These are phyloP conservation scores for Heliconius ismenius DNA, from an alignment of 2,888 invertebrate genomes.

Conservation along the genomic window DNA sequence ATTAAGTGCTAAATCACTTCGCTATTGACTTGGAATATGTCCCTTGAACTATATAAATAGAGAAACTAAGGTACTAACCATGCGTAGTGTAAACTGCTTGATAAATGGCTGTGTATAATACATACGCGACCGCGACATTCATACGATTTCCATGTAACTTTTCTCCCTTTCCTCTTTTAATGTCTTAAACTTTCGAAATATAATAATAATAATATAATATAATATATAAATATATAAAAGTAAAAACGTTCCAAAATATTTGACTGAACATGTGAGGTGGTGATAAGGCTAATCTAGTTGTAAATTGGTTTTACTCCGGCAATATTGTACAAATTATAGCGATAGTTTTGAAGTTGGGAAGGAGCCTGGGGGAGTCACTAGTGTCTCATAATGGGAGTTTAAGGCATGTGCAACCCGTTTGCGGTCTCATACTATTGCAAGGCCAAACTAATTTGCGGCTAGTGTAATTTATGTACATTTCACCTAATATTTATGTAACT, in stretches of 20 bases:
- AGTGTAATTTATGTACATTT: slow-evolving; percentile 42
- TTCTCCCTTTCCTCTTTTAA: no score
- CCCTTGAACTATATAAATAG: no score
- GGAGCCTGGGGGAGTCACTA: slow-evolving; percentile 23
- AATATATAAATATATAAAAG: not conserved
- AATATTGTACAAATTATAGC: slow-evolving; percentile 20
- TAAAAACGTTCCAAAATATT: not conserved
- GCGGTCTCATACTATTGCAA: slow-evolving; percentile 43
- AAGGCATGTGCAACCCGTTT: slow-evolving; percentile 43
- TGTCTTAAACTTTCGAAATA: no score
- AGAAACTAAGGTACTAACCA: no score
- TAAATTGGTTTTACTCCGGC: slow-evolving; percentile 1
- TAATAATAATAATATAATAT: no score
- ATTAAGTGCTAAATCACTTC: no score
- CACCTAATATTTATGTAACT: slow-evolving; percentile 42
- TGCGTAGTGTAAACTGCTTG: no score
- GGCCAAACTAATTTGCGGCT: slow-evolving; percentile 46
- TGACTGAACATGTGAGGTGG: not conserved
- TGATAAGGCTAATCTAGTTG: slow-evolving; percentile 15
- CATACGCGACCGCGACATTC: no score
- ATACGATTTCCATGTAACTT: no score
- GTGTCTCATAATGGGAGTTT: slow-evolving; percentile 40
- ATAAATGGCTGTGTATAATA: no score
- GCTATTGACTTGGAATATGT: no score
- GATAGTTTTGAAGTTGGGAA: slow-evolving; percentile 31